phyloP scores from a whole-genome alignment of 2,888 invertebrate genomes.

The Drosophila anomalata region DNA sequence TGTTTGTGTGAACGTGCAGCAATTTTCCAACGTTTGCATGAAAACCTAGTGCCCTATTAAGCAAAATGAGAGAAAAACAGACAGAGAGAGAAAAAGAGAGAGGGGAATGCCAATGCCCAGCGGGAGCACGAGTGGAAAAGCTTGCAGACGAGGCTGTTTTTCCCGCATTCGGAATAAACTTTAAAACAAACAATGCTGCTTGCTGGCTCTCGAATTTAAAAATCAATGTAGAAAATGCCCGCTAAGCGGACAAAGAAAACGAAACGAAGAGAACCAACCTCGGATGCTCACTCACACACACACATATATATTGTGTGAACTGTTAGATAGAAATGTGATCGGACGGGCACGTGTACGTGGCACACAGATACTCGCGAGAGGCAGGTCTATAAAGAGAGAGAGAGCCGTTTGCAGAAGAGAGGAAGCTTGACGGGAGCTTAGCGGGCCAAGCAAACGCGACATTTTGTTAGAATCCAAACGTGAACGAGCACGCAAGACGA shows the following conservation, averaged over 20 bases:
- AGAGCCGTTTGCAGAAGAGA: not conserved
- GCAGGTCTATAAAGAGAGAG: conserved; percentile 3
- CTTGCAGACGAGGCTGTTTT: conserved; percentile 30
- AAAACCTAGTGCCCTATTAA: conserved; percentile 82
- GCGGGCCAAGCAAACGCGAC: conserved; percentile 9
- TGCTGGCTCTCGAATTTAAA: conserved; percentile 15
- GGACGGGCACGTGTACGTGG: conserved; percentile 66
- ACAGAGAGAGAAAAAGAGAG: not conserved
- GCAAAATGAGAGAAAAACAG: conserved; percentile 10
- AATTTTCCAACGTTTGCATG: conserved; percentile 70
- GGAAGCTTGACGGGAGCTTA: conserved; percentile 30
- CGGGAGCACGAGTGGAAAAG: conserved; percentile 30
- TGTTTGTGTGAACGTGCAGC: conserved; percentile 52
- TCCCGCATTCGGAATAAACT: conserved; percentile 51
- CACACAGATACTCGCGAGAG: conserved; percentile 45
- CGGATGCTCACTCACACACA: conserved; percentile 9
- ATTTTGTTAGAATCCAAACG: conserved; percentile 53
- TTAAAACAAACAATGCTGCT: conserved; percentile 42
- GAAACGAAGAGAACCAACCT: conserved; percentile 12
- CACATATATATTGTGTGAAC: conserved; percentile 3
- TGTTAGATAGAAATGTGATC: conserved; percentile 47
- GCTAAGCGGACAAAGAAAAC: conserved; percentile 56
- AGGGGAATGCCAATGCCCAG: conserved; percentile 18
- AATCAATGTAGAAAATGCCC: conserved; percentile 54
- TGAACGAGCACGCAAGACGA: conserved; percentile 60